phyloP scores from a whole-genome alignment of 1,140 invertebrate species.

The Littorina saxatilis region DNA sequence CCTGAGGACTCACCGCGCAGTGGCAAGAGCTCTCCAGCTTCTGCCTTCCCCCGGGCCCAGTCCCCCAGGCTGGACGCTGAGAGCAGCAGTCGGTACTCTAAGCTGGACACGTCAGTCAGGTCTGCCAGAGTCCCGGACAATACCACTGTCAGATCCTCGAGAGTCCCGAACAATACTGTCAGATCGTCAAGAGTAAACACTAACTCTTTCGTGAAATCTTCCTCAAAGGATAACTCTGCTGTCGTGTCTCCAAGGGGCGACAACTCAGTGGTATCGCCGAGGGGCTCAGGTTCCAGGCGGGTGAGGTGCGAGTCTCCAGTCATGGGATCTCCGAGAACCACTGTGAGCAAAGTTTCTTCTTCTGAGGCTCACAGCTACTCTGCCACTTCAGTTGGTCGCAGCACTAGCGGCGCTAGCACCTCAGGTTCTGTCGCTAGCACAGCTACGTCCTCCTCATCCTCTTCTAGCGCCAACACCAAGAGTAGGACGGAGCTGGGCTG shows the following conservation, averaged over 20 bases:
- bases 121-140: background rate
- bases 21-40: background rate
- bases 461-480: background rate
- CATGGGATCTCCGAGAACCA: background rate
- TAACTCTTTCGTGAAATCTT: too few relatives aligned
- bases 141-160: background rate
- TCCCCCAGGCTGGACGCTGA: background rate
- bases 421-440: background rate
- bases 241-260: background rate
- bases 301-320: background rate
- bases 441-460: too few relatives aligned
- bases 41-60: background rate
- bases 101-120: too few relatives aligned
- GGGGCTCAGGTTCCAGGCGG: background rate
- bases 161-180: background rate
- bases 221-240: background rate
- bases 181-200: background rate
- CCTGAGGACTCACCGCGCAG: slow-evolving; percentile 26
- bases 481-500: slow-evolving; percentile 50
- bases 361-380: slow-evolving; percentile 15
- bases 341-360: background rate
- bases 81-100: too few relatives aligned
- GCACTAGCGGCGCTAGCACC: background rate
- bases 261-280: background rate
- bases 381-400: background rate